A percentile compares a stretch with the other conserved stretches of the same genome.
phyloP scores from a whole-genome alignment of 2,113 vertebrate genomes.

The Melanerpes formicivorus region DNA sequence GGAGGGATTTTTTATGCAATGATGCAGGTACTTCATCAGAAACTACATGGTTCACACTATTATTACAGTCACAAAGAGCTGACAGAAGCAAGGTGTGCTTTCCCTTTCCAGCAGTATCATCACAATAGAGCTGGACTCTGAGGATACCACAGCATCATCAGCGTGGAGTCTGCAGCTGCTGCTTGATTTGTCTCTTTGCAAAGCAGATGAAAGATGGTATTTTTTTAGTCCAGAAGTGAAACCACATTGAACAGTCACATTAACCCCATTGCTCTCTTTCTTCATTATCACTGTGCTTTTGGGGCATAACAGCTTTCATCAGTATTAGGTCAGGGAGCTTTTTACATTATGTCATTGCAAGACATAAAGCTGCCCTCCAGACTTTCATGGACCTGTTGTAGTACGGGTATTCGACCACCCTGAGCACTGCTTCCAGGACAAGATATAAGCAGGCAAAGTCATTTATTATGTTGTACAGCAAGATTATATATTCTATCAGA shows the following conservation, averaged over 20 bases:
- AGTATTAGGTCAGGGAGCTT: not conserved
- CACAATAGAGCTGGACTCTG: not conserved
- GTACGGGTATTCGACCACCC: too few relatives aligned
- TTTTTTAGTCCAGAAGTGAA: not conserved
- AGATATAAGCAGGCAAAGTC: too few relatives aligned
- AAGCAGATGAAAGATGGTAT: not conserved
- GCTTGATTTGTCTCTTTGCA: not conserved
- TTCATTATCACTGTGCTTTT: not conserved
- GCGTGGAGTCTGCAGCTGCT: not conserved
- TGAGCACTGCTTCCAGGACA: too few relatives aligned
- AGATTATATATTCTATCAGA: too few relatives aligned
- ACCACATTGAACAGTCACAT: not conserved
- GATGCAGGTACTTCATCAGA: not conserved
- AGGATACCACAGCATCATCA: not conserved
- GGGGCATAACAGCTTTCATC: accelerated
- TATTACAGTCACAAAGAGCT: not conserved
- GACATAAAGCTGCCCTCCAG: not conserved
- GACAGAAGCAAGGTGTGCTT: not conserved
- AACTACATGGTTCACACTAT: not conserved
- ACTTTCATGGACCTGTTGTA: not conserved
- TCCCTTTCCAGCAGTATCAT: not conserved
- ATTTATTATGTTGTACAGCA: too few relatives aligned
- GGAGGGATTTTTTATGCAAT: not conserved
- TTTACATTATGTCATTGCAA: not conserved
- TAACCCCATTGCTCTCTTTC: not conserved